These are phyloP conservation scores for Gnathonemus echidnorhynchus DNA, from an alignment of 2,113 vertebrate species.

Conservation along the genomic window DNA sequence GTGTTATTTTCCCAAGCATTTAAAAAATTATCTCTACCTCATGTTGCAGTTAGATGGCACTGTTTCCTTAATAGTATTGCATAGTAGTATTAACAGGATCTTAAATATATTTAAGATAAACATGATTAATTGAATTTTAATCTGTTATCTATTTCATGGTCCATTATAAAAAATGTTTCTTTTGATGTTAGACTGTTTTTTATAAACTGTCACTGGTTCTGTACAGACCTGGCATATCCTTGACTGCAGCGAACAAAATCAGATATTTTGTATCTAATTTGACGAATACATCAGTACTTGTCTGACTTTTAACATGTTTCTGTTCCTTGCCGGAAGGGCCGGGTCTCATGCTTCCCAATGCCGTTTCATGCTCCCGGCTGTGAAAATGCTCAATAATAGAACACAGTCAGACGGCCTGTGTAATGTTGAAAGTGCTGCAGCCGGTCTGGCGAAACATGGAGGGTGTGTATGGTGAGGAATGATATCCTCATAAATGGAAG, in stretches of 20 bases:
- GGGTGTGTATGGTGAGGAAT: not conserved
- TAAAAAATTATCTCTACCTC: not conserved
- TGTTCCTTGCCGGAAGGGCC: constrained; percentile 1
- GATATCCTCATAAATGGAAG: no score
- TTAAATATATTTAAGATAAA: not conserved
- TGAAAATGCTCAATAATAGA: not conserved
- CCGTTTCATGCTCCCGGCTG: constrained; percentile 33
- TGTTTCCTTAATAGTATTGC: constrained; percentile 6
- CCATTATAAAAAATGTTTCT: not conserved
- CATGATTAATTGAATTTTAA: not conserved
- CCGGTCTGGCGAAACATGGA: not conserved
- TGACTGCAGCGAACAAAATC: not conserved
- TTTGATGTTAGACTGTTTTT: not conserved
- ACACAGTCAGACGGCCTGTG: not conserved
- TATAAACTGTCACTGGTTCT: not conserved
- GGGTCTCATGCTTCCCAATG: constrained; percentile 17
- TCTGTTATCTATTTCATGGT: not conserved
- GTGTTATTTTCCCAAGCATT: not conserved
- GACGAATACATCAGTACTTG: not conserved
- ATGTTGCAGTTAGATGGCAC: constrained; percentile 1
- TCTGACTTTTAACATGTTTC: not conserved
- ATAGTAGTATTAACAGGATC: not conserved
- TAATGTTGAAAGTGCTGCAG: constrained; percentile 12
- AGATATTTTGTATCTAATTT: not conserved
- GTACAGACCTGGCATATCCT: not conserved